Conservation (phyloP, 2,888 invertebrate genomes). For the Fabriciana adippe region DNA sequence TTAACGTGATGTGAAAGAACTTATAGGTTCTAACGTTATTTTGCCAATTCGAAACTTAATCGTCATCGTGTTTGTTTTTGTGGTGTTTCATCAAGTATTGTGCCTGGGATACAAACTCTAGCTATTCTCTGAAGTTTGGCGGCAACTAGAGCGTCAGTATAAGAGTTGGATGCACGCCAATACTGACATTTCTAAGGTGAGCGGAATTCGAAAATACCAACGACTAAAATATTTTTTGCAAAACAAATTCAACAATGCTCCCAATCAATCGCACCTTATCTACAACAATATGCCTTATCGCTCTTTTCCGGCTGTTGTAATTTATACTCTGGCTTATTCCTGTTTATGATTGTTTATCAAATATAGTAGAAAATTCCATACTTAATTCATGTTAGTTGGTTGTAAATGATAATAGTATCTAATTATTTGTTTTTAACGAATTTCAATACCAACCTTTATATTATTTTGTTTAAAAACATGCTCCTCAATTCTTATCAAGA, state of each 20-base stretch:
- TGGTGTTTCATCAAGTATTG: slow-evolving; percentile 58
- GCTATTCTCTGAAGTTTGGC: slow-evolving; percentile 66
- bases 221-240: slow-evolving; percentile 28
- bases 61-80: slow-evolving; percentile 61
- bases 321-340: slow-evolving; percentile 46
- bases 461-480: no score
- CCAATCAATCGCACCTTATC: slow-evolving; percentile 15
- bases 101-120: slow-evolving; percentile 55
- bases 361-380: slow-evolving; percentile 34
- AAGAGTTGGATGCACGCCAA: slow-evolving; percentile 80
- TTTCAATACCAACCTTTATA: no score
- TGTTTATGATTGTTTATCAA: slow-evolving; percentile 46
- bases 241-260: slow-evolving; percentile 4
- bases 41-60: slow-evolving; percentile 52
- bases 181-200: slow-evolving; percentile 75
- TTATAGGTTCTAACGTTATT: slow-evolving; percentile 60
- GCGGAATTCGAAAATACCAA: slow-evolving; percentile 47
- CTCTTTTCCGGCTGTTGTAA: slow-evolving; percentile 43
- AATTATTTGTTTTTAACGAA: neutral
- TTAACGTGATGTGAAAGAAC: slow-evolving; percentile 75
- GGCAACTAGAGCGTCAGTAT: slow-evolving; percentile 69
- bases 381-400: neutral
- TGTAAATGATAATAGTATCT: neutral
- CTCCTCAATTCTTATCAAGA: no score
- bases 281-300: slow-evolving; percentile 29